A percentile compares a stretch with the other conserved stretches of the same genome.
Evolutionary conservation across 1,140 invertebrate species (phyloP).

Genomic region (Drosophila repleta): DNA sequence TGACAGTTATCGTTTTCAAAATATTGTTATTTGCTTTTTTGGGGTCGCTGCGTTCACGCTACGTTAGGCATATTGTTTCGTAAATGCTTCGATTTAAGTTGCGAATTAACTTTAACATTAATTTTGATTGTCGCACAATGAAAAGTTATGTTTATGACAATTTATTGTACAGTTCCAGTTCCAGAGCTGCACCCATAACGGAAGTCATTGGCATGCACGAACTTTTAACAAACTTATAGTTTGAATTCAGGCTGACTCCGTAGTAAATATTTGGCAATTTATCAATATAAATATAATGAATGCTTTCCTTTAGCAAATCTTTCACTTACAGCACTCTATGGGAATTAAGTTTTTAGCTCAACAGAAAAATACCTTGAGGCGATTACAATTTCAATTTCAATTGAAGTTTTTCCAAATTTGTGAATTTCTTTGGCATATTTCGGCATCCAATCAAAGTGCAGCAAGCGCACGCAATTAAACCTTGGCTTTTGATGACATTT

Average conservation of each 20-base stretch:
- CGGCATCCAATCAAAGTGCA: no score
- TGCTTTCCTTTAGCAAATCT: no score
- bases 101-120: conserved; percentile 57
- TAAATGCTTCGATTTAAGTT: conserved; percentile 64
- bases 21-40: conserved; percentile 64
- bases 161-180: conserved; percentile 39
- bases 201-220: conserved; percentile 12
- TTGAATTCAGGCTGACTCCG: no score
- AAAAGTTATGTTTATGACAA: conserved; percentile 54
- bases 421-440: no score
- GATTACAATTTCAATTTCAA: no score
- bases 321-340: no score
- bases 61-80: conserved; percentile 62
- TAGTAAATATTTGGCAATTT: no score
- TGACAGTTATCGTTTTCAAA: conserved; percentile 79
- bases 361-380: no score
- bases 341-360: no score
- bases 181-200: conserved; percentile 1
- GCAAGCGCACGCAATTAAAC: neutral
- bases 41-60: conserved; percentile 42
- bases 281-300: no score
- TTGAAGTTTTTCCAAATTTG: no score
- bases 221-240: neutral
- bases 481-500: conserved; percentile 3
- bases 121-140: conserved; percentile 65